A percentile compares a stretch with the other conserved stretches of the same genome.
Evolutionary conservation across 37 sponge, comb jelly and placozoan species (phyloP).

Genomic region (Crambe crambe): DNA sequence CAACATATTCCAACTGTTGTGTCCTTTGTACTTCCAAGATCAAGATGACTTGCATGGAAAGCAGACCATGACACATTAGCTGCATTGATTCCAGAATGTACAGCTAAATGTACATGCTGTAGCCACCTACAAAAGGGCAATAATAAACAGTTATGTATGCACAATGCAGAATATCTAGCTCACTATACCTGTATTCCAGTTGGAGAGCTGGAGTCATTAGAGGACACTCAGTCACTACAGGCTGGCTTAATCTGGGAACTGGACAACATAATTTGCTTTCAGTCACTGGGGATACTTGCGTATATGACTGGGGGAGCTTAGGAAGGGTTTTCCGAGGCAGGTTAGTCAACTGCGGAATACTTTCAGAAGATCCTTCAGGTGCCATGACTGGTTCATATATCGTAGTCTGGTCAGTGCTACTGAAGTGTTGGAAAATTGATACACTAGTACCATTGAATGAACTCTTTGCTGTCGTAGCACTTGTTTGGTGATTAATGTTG

Average conservation of each 20-base stretch:
- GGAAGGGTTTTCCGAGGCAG: neutral
- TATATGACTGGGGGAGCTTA: neutral
- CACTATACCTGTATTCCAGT: slow-evolving; percentile 1
- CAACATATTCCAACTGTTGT: neutral
- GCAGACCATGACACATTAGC: neutral
- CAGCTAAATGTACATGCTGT: neutral
- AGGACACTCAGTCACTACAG: neutral
- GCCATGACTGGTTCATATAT: neutral
- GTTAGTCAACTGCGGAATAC: neutral
- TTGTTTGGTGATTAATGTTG: neutral
- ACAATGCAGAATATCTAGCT: neutral
- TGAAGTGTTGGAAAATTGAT: neutral
- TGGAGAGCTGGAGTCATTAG: neutral
- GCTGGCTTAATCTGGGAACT: neutral
- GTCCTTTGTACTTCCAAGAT: neutral
- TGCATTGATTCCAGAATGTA: neutral
- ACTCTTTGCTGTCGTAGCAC: neutral
- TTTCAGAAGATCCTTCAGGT: neutral
- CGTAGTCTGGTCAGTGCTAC: neutral
- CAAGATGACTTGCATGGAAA: neutral
- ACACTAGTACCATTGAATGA: slow-evolving; percentile 1
- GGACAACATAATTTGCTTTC: neutral
- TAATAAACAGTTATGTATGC: neutral
- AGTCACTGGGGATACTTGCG: neutral
- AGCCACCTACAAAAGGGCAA: neutral